phyloP scores from a whole-genome alignment of 2,113 vertebrate genomes.

The Anoplopoma fimbria region DNA sequence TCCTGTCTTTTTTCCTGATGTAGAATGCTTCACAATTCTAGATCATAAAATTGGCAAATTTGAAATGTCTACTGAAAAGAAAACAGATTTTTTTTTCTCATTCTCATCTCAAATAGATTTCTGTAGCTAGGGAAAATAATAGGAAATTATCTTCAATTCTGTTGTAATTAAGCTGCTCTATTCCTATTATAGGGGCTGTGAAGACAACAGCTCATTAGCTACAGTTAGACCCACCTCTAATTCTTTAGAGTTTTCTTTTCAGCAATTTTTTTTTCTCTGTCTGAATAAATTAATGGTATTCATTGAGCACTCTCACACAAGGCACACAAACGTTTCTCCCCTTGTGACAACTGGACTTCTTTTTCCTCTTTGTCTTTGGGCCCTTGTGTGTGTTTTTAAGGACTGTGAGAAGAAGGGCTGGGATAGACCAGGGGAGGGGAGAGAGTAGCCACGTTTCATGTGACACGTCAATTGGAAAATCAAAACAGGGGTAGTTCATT shows the following conservation, averaged over 20 bases:
- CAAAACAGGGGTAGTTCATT: constrained; percentile 90
- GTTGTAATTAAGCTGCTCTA: constrained; percentile 81
- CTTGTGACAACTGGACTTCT: constrained; percentile 52
- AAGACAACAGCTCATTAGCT: constrained; percentile 84
- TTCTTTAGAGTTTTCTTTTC: constrained; percentile 34
- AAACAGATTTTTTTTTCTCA: constrained; percentile 90
- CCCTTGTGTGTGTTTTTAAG: constrained; percentile 43
- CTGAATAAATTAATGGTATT: constrained; percentile 67
- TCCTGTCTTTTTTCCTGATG: constrained; percentile 86
- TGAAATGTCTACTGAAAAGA: constrained; percentile 88
- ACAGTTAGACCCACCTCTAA: constrained; percentile 60
- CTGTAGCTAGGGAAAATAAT: constrained; percentile 77
- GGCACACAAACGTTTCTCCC: constrained; percentile 49
- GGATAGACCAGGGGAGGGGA: constrained; percentile 44
- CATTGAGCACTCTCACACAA: constrained; percentile 48
- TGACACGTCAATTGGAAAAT: constrained; percentile 95
- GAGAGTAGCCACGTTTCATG: constrained; percentile 82
- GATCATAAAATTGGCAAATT: constrained; percentile 90
- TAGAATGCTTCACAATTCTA: constrained; percentile 83
- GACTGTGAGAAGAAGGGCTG: constrained; percentile 58
- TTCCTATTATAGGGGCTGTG: constrained; percentile 53
- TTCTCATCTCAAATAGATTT: constrained; percentile 86
- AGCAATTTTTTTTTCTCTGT: constrained; percentile 36
- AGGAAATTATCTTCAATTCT: constrained; percentile 79
- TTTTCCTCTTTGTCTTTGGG: constrained; percentile 59